Evolutionary conservation across 1,140 invertebrate species (phyloP).

Genomic region (Drosophila azteca): DNA sequence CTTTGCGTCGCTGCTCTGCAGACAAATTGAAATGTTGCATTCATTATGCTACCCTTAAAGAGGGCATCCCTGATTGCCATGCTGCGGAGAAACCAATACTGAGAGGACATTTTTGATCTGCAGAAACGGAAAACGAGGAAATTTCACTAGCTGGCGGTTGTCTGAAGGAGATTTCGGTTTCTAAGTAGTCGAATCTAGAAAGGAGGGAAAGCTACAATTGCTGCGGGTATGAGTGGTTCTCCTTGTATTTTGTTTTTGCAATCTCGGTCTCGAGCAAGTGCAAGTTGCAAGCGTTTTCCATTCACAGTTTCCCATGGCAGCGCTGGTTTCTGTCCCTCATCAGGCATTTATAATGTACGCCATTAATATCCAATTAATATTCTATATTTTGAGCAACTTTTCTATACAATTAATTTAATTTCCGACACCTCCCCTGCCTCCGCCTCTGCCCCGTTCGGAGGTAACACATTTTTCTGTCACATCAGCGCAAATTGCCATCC

Average conservation of each 20-base stretch:
- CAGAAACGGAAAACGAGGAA: too few species aligned
- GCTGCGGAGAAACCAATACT: too few species aligned
- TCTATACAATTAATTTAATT: conserved; percentile 72
- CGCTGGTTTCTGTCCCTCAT: neutral
- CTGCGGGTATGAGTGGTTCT: too few species aligned
- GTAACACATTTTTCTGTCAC: conserved; percentile 80
- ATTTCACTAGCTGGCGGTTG: too few species aligned
- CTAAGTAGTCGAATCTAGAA: too few species aligned
- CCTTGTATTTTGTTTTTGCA: too few species aligned
- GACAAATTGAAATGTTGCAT: conserved; percentile 50
- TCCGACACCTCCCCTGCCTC: conserved; percentile 21
- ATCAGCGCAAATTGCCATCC: conserved; percentile 64
- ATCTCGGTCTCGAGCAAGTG: too few species aligned
- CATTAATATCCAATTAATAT: conserved; percentile 77
- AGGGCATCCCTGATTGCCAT: neutral
- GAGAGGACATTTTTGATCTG: too few species aligned
- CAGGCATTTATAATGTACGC: conserved; percentile 45
- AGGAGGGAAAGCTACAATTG: too few species aligned
- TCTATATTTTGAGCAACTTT: conserved; percentile 54
- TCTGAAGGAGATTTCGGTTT: too few species aligned
- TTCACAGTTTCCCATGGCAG: too few species aligned
- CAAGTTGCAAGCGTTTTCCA: too few species aligned
- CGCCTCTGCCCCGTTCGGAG: conserved; percentile 25
- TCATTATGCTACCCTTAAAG: conserved; percentile 1
- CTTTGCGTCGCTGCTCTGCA: conserved; percentile 11